Conservation (phyloP, 2,113 vertebrate genomes). For the Junco hyemalis region DNA sequence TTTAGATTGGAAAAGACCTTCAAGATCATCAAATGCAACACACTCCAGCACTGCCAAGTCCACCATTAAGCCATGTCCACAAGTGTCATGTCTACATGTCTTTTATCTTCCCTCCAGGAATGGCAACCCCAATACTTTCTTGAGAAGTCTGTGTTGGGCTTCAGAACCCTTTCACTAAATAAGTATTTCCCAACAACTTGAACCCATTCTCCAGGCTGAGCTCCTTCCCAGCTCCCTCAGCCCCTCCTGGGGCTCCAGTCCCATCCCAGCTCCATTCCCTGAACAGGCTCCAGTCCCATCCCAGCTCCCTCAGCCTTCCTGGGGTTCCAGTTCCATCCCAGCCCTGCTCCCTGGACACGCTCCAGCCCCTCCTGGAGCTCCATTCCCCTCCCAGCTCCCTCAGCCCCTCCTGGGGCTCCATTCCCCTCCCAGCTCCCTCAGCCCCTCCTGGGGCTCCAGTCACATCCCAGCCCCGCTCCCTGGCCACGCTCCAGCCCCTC, state of each 20-base stretch:
- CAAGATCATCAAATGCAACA: neutral
- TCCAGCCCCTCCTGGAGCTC: too few species aligned
- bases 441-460: neutral
- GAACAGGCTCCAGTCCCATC: too few species aligned
- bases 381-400: neutral
- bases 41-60: neutral
- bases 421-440: too few species aligned
- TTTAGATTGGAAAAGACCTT: neutral
- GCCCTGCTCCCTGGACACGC: too few species aligned
- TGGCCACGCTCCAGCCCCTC: neutral
- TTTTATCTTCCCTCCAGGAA: neutral
- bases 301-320: neutral
- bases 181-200: neutral
- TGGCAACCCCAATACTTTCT: neutral
- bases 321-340: too few species aligned
- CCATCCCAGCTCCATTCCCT: too few species aligned
- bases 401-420: neutral
- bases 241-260: rapidly evolving
- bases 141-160: neutral
- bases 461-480: neutral
- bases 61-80: neutral
- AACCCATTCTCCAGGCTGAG: neutral
- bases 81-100: neutral
- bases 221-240: neutral
- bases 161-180: neutral